Evolutionary conservation across 2,888 invertebrate species (phyloP), one percentile per base, ranked within the genome.

Genomic region (Machimus atricapillus): DNA sequence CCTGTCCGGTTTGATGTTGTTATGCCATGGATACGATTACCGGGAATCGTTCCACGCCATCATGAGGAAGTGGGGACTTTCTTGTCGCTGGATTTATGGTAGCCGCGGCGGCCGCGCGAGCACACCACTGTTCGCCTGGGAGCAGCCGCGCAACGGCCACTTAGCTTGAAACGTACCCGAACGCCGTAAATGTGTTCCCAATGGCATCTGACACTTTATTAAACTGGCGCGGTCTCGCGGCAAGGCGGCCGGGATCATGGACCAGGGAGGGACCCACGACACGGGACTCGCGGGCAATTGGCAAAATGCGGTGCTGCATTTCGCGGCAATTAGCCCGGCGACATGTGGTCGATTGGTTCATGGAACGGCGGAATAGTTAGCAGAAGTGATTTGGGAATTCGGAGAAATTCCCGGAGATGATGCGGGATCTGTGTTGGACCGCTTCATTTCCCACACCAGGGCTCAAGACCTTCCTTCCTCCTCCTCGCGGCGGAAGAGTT

Each of bases 1-100:
- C 31, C 85, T 85, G 85, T 85, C 85, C 74, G 85, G 85, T 74
- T 85, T 85, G 85, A 85, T 85, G 85, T 85, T 85, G 85, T 85
- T 83, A 74, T 85, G 85, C 85, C 31, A 74, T 85, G 74, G 85
- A 74, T 85, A 74, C 85, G 74, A 85, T 85, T 85, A 85, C 85
- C 46, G 74, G 85, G 85, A 85, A 85, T 85, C 74, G 74, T 23
- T 85, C 58, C 66, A 66, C 12, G 82, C 73, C 74, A 85, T 85
- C 74, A 85, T 85, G 74, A 85, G 85, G 85, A 85, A 85, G 74
- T 85, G 85, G 85, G 46, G 27, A 85, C 74, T 85, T 85, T 85
- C 85, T 85, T 85, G 85, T 85, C 74, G 43, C 40, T 19, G 43
- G 85, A 85, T 85, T 85, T 85, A 85, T 85, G 74, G 85, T 74